phyloP scores from a whole-genome alignment of 2,888 invertebrate genomes.

The Hypselothyrea guttata region DNA sequence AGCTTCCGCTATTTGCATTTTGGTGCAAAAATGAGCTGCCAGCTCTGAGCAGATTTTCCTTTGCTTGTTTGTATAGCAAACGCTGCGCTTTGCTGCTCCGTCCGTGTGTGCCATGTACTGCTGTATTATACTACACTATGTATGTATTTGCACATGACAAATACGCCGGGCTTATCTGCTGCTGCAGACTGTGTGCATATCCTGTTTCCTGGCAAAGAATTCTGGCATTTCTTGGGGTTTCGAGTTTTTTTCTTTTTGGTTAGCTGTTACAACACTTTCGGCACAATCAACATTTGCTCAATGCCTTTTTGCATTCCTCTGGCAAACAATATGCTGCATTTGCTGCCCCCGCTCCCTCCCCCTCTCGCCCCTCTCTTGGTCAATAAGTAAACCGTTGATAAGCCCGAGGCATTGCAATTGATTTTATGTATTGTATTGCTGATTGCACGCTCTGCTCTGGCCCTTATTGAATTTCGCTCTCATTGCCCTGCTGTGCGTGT shows the following conservation, averaged over 20 bases:
- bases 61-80: slow-evolving; percentile 58
- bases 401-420: slow-evolving; percentile 73
- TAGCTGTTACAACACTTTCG: slow-evolving; percentile 37
- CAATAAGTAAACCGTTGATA: slow-evolving; percentile 75
- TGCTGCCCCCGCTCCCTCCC: slow-evolving; percentile 28
- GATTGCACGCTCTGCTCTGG: slow-evolving; percentile 53
- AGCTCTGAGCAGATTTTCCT: slow-evolving; percentile 59
- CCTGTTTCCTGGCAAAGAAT: slow-evolving; percentile 46
- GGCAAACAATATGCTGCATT: slow-evolving; percentile 68
- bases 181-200: slow-evolving; percentile 40
- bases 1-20: slow-evolving; percentile 71
- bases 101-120: background rate
- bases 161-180: slow-evolving; percentile 52
- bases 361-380: slow-evolving; percentile 19
- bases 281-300: slow-evolving; percentile 74
- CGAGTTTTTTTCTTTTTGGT: slow-evolving; percentile 37
- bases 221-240: slow-evolving; percentile 11
- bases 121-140: slow-evolving; percentile 18
- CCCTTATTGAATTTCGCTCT: slow-evolving; percentile 47
- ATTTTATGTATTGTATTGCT: slow-evolving; percentile 71
- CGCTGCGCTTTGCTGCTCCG: slow-evolving; percentile 6
- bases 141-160: slow-evolving; percentile 67
- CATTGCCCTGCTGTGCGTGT: slow-evolving; percentile 18
- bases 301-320: slow-evolving; percentile 62
- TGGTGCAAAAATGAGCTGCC: slow-evolving; percentile 56